Evolutionary conservation across 2,888 invertebrate genomes (phyloP).

Genomic region (Syritta pipiens): DNA sequence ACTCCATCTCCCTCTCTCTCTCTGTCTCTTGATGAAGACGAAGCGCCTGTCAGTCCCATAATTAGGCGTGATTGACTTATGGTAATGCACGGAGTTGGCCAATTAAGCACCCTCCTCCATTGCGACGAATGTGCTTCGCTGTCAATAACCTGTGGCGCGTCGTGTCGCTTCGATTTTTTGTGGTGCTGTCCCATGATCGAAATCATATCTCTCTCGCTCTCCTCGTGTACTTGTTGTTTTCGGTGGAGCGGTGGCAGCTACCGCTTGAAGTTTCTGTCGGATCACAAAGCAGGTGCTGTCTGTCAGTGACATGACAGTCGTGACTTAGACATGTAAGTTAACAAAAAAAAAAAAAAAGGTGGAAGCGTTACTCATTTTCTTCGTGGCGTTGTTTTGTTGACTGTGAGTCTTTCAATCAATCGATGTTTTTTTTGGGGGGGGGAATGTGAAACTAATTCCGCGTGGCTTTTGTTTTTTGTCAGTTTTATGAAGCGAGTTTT

Average conservation of each 20-base stretch:
- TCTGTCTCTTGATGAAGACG: slow-evolving; percentile 57
- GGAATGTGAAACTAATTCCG: slow-evolving; percentile 31
- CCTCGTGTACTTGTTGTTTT: slow-evolving; percentile 30
- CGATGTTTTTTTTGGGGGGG: slow-evolving; percentile 23
- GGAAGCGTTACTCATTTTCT: slow-evolving; percentile 54
- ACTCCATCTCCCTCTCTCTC: slow-evolving; percentile 16
- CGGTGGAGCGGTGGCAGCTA: slow-evolving; percentile 41
- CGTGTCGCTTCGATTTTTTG: neutral
- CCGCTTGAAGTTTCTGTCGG: slow-evolving; percentile 58
- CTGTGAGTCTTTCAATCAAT: slow-evolving; percentile 41
- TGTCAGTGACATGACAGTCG: slow-evolving; percentile 68
- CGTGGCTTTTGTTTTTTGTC: slow-evolving; percentile 1
- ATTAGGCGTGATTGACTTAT: slow-evolving; percentile 69
- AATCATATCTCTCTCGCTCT: slow-evolving; percentile 55
- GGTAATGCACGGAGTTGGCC: slow-evolving; percentile 63
- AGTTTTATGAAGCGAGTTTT: neutral
- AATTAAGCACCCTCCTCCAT: slow-evolving; percentile 46
- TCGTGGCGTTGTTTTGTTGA: slow-evolving; percentile 30
- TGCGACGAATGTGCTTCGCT: slow-evolving; percentile 29
- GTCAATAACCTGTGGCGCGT: slow-evolving; percentile 60
- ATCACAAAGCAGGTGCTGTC: slow-evolving; percentile 67
- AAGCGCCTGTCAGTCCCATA: slow-evolving; percentile 67
- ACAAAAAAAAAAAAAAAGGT: slow-evolving; percentile 34
- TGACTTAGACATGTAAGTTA: slow-evolving; percentile 59
- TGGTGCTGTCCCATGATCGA: slow-evolving; percentile 46